Evolutionary conservation across 2,888 invertebrate genomes (phyloP), one percentile per base, ranked within the genome.

Genomic region (Baronia brevicornis): DNA sequence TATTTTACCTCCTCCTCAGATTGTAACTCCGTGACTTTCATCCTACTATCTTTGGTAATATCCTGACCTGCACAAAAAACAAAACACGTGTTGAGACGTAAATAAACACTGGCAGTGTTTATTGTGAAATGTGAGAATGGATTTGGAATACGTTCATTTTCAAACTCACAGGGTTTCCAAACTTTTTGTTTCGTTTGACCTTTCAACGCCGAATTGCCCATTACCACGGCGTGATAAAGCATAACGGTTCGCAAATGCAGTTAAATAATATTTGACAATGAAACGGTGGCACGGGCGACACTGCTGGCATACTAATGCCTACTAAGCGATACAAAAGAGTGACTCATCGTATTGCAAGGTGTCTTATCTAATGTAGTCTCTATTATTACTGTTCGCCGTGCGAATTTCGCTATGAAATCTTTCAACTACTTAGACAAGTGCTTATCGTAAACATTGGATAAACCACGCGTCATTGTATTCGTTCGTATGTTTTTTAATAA

Each of bases 11-110:
- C 85, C 42, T 84, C 84, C 46, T 80, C 84, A 2, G 78, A 69
- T 28, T 69, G 77, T 27, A 82, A 44, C 45, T 84, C 85, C 22
- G 69, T 80, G 39, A 79, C 74, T 67, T 77, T 82, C 68, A 84
- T 75, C 60, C 84, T 75, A 32, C 77, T 84, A 38, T 86, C 86
- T 60, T 75, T 82, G 56, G 69, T 82, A 55, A 79, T 73, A 53
- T 85, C 84, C 61, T 85, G 85, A 65, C 85, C 85, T 85, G 65
- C 36, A 67, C 63, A 72, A 64, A 66, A 51, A 50, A 45, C 44
- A 39, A 45, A 63, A 58, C 44, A 48, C 49, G 43, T 48, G 38
- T 43, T 46, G 38, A 44, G 44, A 47, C 46, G 51, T 61, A 67
- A 65, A 70, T 64, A 69, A 70, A 69, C 64, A 62, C 56, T 46